Evolutionary conservation across 2,888 invertebrate genomes (phyloP).

Genomic region (Linnaemya tessellans): DNA sequence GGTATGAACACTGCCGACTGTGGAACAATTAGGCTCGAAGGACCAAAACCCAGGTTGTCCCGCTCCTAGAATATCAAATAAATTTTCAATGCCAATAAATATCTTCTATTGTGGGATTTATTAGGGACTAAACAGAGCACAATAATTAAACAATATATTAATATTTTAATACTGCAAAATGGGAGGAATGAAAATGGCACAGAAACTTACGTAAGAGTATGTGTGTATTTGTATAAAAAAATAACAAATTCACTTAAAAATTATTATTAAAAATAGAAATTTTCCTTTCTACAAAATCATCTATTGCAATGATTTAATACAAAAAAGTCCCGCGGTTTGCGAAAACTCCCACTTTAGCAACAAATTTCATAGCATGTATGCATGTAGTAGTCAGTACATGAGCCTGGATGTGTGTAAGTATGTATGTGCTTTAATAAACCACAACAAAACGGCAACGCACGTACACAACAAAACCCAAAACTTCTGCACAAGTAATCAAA

Average conservation of each 20-base stretch:
- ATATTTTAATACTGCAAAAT: too few species aligned
- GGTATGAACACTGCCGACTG: too few species aligned
- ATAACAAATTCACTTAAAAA: too few species aligned
- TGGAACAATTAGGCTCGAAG: background rate
- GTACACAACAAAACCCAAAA: slow-evolving; percentile 1
- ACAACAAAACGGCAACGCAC: slow-evolving; percentile 19
- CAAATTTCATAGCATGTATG: background rate
- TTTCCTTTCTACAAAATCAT: background rate
- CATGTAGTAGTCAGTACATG: background rate
- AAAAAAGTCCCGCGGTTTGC: background rate
- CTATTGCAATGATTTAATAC: background rate
- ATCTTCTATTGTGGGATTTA: too few species aligned
- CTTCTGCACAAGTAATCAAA: slow-evolving; percentile 8
- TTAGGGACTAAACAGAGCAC: too few species aligned
- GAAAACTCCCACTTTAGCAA: background rate
- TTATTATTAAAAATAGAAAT: background rate
- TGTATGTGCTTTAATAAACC: slow-evolving; percentile 5
- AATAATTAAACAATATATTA: too few species aligned
- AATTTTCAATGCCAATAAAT: too few species aligned
- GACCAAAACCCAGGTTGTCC: background rate
- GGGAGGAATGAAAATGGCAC: too few species aligned
- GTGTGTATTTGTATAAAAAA: too few species aligned
- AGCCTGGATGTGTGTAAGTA: background rate
- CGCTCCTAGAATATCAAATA: too few species aligned
- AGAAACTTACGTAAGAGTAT: too few species aligned